A percentile compares a stretch with the other conserved stretches of the same genome.
Evolutionary conservation across 2,113 vertebrate genomes (phyloP).

Genomic region (Ceratotherium simum): DNA sequence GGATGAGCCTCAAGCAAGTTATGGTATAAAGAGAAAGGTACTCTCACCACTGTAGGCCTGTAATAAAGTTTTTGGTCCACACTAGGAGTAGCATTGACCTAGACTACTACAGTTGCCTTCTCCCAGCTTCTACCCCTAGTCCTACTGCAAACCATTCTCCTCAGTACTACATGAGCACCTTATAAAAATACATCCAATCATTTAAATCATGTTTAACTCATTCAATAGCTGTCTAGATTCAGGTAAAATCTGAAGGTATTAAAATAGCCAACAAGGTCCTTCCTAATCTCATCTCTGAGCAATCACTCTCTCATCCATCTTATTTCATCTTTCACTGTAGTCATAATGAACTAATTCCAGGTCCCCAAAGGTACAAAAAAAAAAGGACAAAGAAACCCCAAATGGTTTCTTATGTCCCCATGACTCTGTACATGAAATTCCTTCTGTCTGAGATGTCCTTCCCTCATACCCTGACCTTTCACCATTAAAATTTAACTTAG

Average conservation of each 20-base stretch:
- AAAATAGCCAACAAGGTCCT: slow-evolving; percentile 25
- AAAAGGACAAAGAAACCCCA: no score
- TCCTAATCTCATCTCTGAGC: slow-evolving; percentile 34
- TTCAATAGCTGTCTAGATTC: background rate
- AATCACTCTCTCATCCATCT: background rate
- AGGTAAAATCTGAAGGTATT: slow-evolving; percentile 37
- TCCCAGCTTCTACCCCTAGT: background rate
- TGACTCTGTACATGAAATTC: background rate
- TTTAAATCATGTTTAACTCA: background rate
- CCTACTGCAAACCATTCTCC: background rate
- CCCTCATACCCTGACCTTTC: background rate
- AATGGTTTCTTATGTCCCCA: background rate
- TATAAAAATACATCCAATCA: slow-evolving; percentile 52
- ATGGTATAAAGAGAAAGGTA: background rate
- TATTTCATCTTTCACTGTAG: background rate
- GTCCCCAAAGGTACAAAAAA: background rate
- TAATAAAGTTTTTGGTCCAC: background rate
- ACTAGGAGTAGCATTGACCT: background rate
- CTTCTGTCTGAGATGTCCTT: background rate
- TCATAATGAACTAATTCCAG: slow-evolving; percentile 25
- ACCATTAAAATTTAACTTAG: slow-evolving; percentile 54
- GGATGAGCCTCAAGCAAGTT: background rate
- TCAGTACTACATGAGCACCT: background rate
- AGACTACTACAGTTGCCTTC: background rate
- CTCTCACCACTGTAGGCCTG: background rate